Evolutionary conservation across 2,113 vertebrate species (phyloP).

Genomic region (Myiopsitta monachus): DNA sequence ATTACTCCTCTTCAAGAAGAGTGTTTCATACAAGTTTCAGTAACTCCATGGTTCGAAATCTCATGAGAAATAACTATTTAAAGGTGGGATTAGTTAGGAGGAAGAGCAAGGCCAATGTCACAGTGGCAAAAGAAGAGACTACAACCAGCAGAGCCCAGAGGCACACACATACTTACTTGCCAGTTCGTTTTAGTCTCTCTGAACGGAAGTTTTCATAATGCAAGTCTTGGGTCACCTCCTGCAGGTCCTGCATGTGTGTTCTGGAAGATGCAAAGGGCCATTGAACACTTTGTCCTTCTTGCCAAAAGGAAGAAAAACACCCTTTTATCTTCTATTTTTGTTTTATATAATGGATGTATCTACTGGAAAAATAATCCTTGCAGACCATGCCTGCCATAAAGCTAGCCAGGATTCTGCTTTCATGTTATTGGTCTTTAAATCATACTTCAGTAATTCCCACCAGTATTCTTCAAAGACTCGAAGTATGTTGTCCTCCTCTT

Average conservation of each 20-base stretch:
- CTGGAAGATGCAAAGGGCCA: slow-evolving; percentile 55
- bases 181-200: slow-evolving; percentile 84
- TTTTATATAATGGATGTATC: neutral
- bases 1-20: neutral
- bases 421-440: neutral
- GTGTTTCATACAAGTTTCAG: neutral
- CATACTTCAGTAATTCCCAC: neutral
- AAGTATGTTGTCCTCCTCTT: neutral
- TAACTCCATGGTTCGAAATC: neutral
- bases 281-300: neutral
- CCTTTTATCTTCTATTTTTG: neutral
- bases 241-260: slow-evolving; percentile 89
- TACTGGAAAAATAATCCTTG: neutral
- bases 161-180: slow-evolving; percentile 72
- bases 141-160: neutral
- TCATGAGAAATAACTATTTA: neutral
- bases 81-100: neutral
- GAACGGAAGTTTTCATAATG: slow-evolving; percentile 93
- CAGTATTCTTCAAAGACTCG: neutral
- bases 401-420: neutral
- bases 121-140: neutral
- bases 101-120: neutral
- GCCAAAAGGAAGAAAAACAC: neutral
- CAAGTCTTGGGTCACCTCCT: slow-evolving; percentile 89
- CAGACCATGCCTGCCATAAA: neutral